Evolutionary conservation across 2,888 invertebrate genomes (phyloP).

Genomic region (Polydrusus tereticollis): DNA sequence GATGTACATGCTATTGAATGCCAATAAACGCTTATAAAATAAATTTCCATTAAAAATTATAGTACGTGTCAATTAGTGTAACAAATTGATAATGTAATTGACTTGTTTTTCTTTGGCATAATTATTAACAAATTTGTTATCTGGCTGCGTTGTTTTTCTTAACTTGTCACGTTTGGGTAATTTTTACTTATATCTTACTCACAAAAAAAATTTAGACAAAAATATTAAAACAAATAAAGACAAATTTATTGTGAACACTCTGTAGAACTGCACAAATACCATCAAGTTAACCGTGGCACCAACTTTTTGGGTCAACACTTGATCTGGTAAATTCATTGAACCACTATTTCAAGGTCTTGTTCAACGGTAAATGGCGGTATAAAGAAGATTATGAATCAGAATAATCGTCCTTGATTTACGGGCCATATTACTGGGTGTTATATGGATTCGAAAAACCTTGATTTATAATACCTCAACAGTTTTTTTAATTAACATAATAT

Average conservation of each 20-base stretch:
- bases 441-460: conserved; percentile 17
- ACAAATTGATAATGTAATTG: background rate
- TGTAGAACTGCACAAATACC: background rate
- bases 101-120: background rate
- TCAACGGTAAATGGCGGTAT: conserved; percentile 21
- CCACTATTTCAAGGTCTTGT: conserved; percentile 37
- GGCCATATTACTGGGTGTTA: conserved; percentile 11
- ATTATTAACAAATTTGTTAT: background rate
- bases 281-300: conserved; percentile 28
- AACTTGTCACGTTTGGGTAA: background rate
- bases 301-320: conserved; percentile 36
- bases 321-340: conserved; percentile 44
- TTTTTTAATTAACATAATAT: too few relatives aligned
- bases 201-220: too few relatives aligned
- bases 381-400: conserved; percentile 24
- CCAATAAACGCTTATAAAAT: background rate
- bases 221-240: background rate
- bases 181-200: background rate
- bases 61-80: conserved; percentile 1
- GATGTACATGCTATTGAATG: background rate
- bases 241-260: background rate
- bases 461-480: background rate
- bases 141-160: background rate
- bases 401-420: conserved; percentile 18
- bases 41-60: background rate